These are phyloP conservation scores for Vidua chalybeata DNA, from an alignment of 2,113 vertebrate genomes.

Conservation along the genomic window DNA sequence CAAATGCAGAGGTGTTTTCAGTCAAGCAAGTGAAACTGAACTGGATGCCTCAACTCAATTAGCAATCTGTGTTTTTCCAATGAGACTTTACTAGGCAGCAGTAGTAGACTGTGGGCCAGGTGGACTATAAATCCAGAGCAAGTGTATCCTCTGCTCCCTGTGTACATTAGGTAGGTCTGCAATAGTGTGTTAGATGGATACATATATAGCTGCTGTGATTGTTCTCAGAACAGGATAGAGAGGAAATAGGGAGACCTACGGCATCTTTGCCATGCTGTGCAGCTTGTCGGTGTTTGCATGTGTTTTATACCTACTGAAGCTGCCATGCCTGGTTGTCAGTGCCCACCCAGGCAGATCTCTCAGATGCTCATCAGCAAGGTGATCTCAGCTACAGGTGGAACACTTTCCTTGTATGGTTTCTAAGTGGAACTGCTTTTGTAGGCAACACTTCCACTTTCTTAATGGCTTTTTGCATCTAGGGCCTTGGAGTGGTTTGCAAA, in stretches of 20 bases:
- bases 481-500: neutral
- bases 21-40: neutral
- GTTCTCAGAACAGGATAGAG: neutral
- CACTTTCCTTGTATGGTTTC: neutral
- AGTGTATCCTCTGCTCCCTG: neutral
- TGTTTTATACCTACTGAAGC: neutral
- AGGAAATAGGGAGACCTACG: neutral
- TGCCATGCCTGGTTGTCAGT: neutral
- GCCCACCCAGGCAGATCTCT: neutral
- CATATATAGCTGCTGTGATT: neutral
- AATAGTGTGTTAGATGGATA: neutral
- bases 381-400: neutral
- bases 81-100: neutral
- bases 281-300: accelerated
- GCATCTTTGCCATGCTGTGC: neutral
- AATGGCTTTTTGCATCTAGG: neutral
- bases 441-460: neutral
- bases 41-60: neutral
- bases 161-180: neutral
- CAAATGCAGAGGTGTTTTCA: neutral
- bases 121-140: neutral
- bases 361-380: neutral
- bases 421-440: neutral
- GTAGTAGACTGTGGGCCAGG: neutral
- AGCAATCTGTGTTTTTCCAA: neutral